A percentile compares a stretch with the other conserved stretches of the same genome.
Conservation (phyloP, 2,113 vertebrate species). For the Dendropsophus ebraccatus region DNA sequence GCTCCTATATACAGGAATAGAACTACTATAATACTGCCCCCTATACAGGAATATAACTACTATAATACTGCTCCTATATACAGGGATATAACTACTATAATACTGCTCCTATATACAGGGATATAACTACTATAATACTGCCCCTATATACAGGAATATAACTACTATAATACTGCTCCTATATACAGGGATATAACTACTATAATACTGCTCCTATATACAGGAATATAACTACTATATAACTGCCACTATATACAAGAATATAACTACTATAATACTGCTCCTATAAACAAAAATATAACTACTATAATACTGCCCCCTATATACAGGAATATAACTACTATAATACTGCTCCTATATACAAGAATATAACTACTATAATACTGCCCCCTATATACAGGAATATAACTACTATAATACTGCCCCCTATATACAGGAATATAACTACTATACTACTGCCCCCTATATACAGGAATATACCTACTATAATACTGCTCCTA, state of each 20-base stretch:
- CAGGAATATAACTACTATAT: not conserved
- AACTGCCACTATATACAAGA: not conserved
- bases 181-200: not conserved
- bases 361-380: slow-evolving; percentile 5
- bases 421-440: not conserved
- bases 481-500: slow-evolving; percentile 3
- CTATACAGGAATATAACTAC: too few relatives aligned
- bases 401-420: slow-evolving; percentile 3
- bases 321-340: not conserved
- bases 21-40: not conserved
- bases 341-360: not conserved
- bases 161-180: not conserved
- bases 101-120: too few relatives aligned
- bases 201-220: not conserved
- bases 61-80: too few relatives aligned
- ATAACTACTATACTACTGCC: too few relatives aligned
- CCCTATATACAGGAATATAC: not conserved
- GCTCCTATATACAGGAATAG: not conserved
- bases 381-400: not conserved
- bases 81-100: too few relatives aligned
- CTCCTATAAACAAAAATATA: not conserved
- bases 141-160: not conserved
- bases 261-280: too few relatives aligned
- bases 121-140: too few relatives aligned
- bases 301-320: not conserved